These are phyloP conservation scores for Trachelus stipa DNA, from an alignment of 2,888 invertebrate species.

Conservation along the genomic window DNA sequence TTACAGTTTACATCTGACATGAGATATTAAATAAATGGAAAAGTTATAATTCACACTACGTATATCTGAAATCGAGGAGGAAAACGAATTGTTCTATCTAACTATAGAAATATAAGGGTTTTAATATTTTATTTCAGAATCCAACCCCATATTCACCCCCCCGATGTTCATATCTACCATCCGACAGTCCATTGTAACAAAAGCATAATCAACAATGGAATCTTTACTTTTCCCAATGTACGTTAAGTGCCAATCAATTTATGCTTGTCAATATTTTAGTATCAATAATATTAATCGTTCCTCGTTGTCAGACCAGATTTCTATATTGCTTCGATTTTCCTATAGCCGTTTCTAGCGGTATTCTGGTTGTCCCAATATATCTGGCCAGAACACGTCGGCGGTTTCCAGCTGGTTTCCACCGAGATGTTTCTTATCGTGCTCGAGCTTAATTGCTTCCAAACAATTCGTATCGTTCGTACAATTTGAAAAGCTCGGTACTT, in stretches of 20 bases:
- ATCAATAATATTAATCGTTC: neutral
- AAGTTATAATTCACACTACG: no score
- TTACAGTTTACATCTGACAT: no score
- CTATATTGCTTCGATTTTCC: neutral
- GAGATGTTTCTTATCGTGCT: neutral
- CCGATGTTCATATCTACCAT: no score
- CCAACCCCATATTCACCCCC: no score
- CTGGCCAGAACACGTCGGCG: neutral
- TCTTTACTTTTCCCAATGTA: neutral
- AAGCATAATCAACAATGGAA: neutral
- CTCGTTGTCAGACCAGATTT: neutral
- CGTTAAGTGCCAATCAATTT: neutral
- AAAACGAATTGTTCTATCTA: no score
- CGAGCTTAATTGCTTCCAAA: neutral
- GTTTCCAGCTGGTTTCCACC: neutral
- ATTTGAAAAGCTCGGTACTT: neutral
- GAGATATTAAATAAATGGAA: no score
- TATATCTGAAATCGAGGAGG: no score
- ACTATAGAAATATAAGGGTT: no score
- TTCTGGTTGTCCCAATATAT: neutral
- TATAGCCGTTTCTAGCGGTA: neutral
- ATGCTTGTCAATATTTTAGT: neutral
- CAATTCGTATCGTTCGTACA: neutral
- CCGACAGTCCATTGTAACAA: neutral
- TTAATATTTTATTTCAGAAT: no score